These are phyloP conservation scores for Anoplius nigerrimus DNA, from an alignment of 2,888 invertebrate species.

Conservation along the genomic window DNA sequence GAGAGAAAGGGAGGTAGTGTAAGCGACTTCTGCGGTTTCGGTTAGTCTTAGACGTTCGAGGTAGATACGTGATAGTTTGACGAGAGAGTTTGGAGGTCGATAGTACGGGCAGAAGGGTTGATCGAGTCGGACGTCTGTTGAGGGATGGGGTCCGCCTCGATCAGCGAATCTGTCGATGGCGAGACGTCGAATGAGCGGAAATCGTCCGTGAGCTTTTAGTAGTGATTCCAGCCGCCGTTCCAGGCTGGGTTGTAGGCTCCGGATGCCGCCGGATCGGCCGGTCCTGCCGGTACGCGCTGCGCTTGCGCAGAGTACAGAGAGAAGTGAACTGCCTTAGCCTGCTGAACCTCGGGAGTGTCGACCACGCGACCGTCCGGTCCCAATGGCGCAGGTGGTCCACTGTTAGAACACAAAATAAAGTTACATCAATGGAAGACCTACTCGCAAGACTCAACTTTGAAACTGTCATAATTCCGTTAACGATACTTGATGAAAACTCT, in stretches of 20 bases:
- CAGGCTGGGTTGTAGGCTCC: slow-evolving; percentile 59
- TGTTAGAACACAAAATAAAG: slow-evolving; percentile 32
- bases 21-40: neutral
- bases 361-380: slow-evolving; percentile 71
- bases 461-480: no score
- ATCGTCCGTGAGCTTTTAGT: slow-evolving; percentile 38
- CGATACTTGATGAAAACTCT: no score
- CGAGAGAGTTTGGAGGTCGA: neutral
- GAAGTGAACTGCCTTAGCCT: slow-evolving; percentile 72
- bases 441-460: no score
- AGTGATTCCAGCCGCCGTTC: slow-evolving; percentile 52
- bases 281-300: slow-evolving; percentile 51
- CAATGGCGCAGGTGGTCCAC: slow-evolving; percentile 72
- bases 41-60: slow-evolving; percentile 37
- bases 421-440: neutral
- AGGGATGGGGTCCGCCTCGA: neutral
- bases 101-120: neutral
- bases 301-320: slow-evolving; percentile 69
- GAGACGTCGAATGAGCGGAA: neutral
- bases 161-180: neutral
- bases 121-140: neutral
- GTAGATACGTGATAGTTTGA: slow-evolving; percentile 31
- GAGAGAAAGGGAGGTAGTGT: neutral
- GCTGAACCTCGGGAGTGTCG: slow-evolving; percentile 73
- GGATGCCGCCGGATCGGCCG: slow-evolving; percentile 48